These are phyloP conservation scores for Nyctalus aviator DNA, from an alignment of 2,797 vertebrate species.

Conservation along the genomic window DNA sequence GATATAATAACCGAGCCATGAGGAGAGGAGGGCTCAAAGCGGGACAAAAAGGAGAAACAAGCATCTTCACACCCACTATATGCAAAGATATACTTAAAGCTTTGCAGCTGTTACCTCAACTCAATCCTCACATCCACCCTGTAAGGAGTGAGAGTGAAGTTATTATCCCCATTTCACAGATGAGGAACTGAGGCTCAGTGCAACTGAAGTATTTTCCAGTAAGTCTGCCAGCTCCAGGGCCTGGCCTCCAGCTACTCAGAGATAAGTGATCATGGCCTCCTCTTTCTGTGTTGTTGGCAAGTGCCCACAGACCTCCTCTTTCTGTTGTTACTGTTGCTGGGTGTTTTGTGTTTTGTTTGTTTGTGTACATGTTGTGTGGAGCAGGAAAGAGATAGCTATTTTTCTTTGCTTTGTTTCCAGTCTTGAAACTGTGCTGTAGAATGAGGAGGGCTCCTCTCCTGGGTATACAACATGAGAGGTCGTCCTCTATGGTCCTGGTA, in stretches of 20 bases:
- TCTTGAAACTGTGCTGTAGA: background rate
- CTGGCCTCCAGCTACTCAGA: background rate
- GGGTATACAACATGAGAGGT: background rate
- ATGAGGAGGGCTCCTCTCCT: background rate
- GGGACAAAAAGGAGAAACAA: background rate
- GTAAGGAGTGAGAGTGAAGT: background rate
- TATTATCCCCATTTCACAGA: background rate
- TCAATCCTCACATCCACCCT: background rate
- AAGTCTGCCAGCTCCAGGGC: background rate
- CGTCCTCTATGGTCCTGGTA: background rate
- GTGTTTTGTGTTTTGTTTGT: background rate
- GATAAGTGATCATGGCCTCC: background rate
- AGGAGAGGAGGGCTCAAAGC: background rate
- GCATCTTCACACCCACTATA: too few species aligned
- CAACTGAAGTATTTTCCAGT: background rate
- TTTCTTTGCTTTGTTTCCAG: background rate
- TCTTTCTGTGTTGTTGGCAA: accelerated
- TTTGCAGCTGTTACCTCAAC: background rate
- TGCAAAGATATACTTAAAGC: background rate
- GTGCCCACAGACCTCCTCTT: background rate
- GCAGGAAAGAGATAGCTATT: background rate
- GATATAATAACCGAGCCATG: background rate
- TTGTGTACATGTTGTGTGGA: background rate
- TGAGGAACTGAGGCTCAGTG: background rate
- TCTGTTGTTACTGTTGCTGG: too few species aligned